Percentiles rank a stretch among this genome's conserved stretches.
Evolutionary conservation across 2,888 invertebrate species (phyloP).

Genomic region (Lumbricus terrestris): DNA sequence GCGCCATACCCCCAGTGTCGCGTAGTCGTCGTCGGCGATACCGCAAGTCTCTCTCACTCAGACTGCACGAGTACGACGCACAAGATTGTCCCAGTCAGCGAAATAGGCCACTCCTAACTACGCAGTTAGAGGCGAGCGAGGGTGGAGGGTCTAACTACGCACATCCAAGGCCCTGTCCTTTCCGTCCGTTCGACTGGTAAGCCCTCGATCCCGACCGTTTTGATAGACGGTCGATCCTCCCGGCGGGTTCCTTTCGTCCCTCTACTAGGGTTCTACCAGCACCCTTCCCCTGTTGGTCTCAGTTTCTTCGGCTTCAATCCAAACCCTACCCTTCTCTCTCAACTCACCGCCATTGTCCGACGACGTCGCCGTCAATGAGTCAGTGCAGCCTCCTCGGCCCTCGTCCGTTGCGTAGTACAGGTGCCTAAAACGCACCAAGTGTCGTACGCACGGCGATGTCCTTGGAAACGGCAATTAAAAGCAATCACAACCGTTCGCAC

Average conservation of each 20-base stretch:
- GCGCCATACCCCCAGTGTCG: background rate
- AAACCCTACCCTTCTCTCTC: background rate
- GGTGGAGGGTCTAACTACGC: background rate
- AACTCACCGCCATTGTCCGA: background rate
- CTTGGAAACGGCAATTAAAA: background rate
- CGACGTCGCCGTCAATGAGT: background rate
- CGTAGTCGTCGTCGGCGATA: background rate
- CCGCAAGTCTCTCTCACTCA: background rate
- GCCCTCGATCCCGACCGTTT: background rate
- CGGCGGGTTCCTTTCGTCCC: conserved; percentile 14
- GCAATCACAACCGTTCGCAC: background rate
- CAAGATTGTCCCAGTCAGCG: background rate
- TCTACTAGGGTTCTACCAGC: background rate
- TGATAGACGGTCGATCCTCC: background rate
- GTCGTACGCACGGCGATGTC: background rate
- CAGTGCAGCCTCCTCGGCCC: no score
- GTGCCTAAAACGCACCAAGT: background rate
- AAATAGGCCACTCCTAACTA: conserved; percentile 8
- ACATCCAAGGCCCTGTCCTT: conserved; percentile 5
- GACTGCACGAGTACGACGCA: background rate
- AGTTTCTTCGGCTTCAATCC: background rate
- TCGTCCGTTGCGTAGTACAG: background rate
- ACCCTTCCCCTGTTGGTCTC: background rate
- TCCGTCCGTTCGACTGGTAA: background rate
- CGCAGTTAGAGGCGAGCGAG: conserved; percentile 10